These are phyloP conservation scores for Boleophthalmus pectinirostris DNA, from an alignment of 2,113 vertebrate genomes.

Conservation along the genomic window DNA sequence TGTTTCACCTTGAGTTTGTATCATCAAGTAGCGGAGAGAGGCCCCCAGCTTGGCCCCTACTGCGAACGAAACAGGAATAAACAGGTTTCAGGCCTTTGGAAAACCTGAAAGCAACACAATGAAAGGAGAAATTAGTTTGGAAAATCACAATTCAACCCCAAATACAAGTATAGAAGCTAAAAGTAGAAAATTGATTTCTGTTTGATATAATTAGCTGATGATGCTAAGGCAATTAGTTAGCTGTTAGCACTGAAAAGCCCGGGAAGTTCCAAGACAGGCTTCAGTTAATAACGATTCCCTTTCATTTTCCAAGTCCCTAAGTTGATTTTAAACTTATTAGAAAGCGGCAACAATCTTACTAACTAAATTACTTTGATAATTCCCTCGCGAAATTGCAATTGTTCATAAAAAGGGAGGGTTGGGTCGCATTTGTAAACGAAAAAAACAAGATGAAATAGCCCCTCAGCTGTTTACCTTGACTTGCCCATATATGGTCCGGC, in stretches of 20 bases:
- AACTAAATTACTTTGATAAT: neutral
- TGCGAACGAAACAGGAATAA: neutral
- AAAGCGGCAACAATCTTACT: neutral
- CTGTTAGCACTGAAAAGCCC: neutral
- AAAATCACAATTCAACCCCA: neutral
- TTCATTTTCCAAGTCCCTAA: neutral
- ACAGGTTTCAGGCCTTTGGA: neutral
- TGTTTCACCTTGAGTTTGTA: neutral
- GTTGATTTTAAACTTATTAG: neutral
- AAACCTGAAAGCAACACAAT: neutral
- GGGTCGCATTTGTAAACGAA: neutral
- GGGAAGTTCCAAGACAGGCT: neutral
- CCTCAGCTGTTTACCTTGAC: slow-evolving; percentile 18
- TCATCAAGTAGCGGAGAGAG: neutral
- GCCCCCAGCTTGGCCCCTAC: neutral
- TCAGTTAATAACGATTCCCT: neutral
- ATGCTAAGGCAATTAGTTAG: neutral
- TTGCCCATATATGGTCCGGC: slow-evolving; percentile 69
- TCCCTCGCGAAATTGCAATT: neutral
- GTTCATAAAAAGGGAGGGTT: neutral
- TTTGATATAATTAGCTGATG: neutral
- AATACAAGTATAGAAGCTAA: neutral
- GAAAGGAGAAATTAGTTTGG: neutral
- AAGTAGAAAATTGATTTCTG: too few relatives aligned
- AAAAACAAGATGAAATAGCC: neutral